A percentile compares a stretch with the other conserved stretches of the same genome.
These are phyloP conservation scores for Nothoprocta pentlandii DNA, from an alignment of 2,113 vertebrate species.

Conservation along the genomic window DNA sequence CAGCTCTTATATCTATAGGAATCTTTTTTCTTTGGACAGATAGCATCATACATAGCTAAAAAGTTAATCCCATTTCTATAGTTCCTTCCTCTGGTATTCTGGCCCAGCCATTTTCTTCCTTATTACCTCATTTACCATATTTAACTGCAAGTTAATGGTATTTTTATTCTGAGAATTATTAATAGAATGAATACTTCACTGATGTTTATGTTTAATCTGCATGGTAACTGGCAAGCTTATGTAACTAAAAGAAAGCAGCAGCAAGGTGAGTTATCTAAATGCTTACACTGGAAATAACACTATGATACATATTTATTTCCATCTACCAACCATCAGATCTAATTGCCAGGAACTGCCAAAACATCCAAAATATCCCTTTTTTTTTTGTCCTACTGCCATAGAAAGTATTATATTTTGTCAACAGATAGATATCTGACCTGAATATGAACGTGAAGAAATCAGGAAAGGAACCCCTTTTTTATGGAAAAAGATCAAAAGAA, in stretches of 20 bases:
- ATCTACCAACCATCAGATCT: neutral
- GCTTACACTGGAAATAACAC: neutral
- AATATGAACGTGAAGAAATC: rapidly evolving
- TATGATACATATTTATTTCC: neutral
- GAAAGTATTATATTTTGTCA: neutral
- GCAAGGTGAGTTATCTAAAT: neutral
- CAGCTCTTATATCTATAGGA: neutral
- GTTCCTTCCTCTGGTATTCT: neutral
- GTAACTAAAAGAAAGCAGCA: neutral
- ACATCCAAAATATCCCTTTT: neutral
- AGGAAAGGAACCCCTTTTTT: neutral
- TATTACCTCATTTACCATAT: neutral
- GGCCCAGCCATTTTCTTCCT: slow-evolving; percentile 26
- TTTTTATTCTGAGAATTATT: slow-evolving; percentile 39
- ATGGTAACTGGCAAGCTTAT: neutral
- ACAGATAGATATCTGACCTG: neutral
- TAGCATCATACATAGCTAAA: rapidly evolving
- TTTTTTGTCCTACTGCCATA: neutral
- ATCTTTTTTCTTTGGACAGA: neutral
- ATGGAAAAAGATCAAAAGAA: neutral
- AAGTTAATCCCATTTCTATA: neutral
- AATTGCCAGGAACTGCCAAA: neutral
- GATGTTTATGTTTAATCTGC: slow-evolving; percentile 8
- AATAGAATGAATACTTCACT: neutral
- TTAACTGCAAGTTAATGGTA: neutral